phyloP scores from a whole-genome alignment of 2,888 invertebrate species.

The Rhaphigaster nebulosa region DNA sequence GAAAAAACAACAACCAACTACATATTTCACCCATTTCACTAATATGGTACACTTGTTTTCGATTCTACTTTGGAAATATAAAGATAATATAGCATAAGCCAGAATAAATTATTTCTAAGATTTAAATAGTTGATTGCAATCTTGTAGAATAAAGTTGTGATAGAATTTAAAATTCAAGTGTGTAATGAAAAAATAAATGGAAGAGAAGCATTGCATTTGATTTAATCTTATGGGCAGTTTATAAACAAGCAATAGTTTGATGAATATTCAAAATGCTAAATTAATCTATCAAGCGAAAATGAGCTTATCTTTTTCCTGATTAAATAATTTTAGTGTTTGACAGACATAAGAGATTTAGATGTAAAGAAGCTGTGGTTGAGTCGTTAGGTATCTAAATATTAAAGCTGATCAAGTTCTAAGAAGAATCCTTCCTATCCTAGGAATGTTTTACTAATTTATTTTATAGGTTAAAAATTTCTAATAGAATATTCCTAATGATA shows the following conservation, averaged over 20 bases:
- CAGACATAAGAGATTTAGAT: too few relatives aligned
- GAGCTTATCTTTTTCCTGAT: background rate
- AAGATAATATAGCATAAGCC: background rate
- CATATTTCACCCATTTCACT: too few relatives aligned
- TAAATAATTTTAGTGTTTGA: background rate
- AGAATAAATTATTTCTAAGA: background rate
- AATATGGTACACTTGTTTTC: too few relatives aligned
- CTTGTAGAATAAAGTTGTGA: background rate
- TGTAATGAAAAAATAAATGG: background rate
- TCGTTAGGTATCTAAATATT: too few relatives aligned
- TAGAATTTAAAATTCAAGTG: background rate
- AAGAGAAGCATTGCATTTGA: background rate
- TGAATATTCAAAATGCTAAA: background rate
- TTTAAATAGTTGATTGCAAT: background rate
- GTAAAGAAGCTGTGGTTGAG: too few relatives aligned
- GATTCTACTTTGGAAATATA: too few relatives aligned
- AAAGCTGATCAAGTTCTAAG: too few relatives aligned
- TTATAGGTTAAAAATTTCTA: too few relatives aligned
- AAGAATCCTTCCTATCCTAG: too few relatives aligned
- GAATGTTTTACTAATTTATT: too few relatives aligned
- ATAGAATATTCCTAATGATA: too few relatives aligned
- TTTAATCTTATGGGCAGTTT: background rate
- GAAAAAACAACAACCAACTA: too few relatives aligned
- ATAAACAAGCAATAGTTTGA: background rate
- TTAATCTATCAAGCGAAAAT: background rate